A percentile compares a stretch with the other conserved stretches of the same genome.
These are phyloP conservation scores for Adrianichthys oophorus DNA, from an alignment of 2,797 vertebrate species.

Conservation along the genomic window DNA sequence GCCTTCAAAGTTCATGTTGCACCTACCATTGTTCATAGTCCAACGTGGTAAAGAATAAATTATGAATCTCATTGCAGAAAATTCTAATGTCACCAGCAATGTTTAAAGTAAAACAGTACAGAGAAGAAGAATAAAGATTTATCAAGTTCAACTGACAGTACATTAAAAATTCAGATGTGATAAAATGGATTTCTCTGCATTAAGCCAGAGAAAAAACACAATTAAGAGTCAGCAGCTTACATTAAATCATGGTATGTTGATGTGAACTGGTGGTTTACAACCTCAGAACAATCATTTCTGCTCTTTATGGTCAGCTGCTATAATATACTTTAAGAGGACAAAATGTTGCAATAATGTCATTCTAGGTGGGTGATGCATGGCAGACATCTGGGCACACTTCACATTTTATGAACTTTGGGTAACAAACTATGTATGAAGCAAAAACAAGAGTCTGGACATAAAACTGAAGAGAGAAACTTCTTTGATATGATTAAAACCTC, in stretches of 20 bases:
- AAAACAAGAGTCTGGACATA: not conserved
- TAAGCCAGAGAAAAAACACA: not conserved
- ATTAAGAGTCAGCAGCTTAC: not conserved
- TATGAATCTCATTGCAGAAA: no score
- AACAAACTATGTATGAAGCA: not conserved
- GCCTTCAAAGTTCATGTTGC: no score
- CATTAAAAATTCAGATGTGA: not conserved
- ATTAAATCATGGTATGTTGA: not conserved
- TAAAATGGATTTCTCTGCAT: not conserved
- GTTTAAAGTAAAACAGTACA: no score
- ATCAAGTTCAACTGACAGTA: no score
- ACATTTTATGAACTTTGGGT: not conserved
- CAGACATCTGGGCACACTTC: conserved; percentile 2
- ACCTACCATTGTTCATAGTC: no score
- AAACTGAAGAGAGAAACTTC: not conserved
- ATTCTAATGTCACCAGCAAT: no score
- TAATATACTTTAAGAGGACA: not conserved
- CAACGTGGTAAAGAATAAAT: no score
- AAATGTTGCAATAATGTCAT: not conserved
- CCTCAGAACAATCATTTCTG: not conserved
- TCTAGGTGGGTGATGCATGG: no score
- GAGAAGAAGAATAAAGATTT: no score
- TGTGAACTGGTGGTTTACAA: not conserved
- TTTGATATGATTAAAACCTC: not conserved
- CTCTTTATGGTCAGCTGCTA: not conserved